These are phyloP conservation scores for Hirtodrosophila confusa DNA, from an alignment of 2,888 invertebrate species.

Conservation along the genomic window DNA sequence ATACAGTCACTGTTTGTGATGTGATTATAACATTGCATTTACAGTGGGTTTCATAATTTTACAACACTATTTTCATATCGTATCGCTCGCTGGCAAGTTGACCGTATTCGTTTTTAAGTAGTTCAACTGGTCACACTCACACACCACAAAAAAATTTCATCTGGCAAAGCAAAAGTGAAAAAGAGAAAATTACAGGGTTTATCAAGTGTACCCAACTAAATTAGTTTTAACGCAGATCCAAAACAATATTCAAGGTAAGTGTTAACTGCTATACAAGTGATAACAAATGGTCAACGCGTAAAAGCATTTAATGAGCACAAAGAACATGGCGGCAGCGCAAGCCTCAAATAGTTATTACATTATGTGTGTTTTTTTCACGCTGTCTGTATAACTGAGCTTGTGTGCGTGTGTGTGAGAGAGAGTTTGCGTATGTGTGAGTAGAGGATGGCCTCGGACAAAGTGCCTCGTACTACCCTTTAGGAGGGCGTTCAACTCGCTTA, in stretches of 20 bases:
- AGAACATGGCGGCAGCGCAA: constrained; percentile 62
- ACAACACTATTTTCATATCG: constrained; percentile 19
- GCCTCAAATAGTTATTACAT: constrained; percentile 63
- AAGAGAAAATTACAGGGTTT: constrained; percentile 61
- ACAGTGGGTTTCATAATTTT: constrained; percentile 2
- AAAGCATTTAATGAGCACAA: constrained; percentile 19
- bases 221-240: constrained; percentile 62
- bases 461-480: constrained; percentile 66
- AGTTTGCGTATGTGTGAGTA: constrained; percentile 19
- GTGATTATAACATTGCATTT: constrained; percentile 21
- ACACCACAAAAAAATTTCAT: constrained; percentile 53
- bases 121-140: constrained; percentile 40
- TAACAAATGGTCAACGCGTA: background rate
- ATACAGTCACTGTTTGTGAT: background rate
- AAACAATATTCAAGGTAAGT: constrained; percentile 49
- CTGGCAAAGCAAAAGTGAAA: constrained; percentile 66
- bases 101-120: constrained; percentile 10
- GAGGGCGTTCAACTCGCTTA: constrained; percentile 71
- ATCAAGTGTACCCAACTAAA: constrained; percentile 42
- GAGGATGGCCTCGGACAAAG: constrained; percentile 71
- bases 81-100: constrained; percentile 22
- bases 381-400: constrained; percentile 58
- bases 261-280: constrained; percentile 3
- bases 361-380: constrained; percentile 56
- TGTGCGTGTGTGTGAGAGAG: constrained; percentile 22